A percentile compares a stretch with the other conserved stretches of the same genome.
Evolutionary conservation across 2,888 invertebrate genomes (phyloP).

Genomic region (Rotaria macrura): DNA sequence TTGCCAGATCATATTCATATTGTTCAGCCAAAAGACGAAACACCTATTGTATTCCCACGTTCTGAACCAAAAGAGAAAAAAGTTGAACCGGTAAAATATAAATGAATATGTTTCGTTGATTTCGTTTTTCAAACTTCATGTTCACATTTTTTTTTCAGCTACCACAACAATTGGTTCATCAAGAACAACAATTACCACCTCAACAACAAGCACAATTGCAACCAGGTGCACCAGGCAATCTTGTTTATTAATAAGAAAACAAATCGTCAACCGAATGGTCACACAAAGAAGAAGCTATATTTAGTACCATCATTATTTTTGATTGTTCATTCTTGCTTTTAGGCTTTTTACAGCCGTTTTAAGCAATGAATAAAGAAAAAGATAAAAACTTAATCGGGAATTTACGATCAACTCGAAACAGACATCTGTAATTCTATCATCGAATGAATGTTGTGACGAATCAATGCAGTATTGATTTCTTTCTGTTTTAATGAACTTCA

Average conservation of each 20-base stretch:
- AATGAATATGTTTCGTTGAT: not conserved
- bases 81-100: not conserved
- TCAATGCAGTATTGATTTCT: no score
- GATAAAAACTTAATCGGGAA: not conserved
- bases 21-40: constrained; percentile 69
- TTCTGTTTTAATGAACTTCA: no score
- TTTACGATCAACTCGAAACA: not conserved
- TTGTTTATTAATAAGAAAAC: not conserved
- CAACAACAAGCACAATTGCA: not conserved
- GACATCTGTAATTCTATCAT: no score
- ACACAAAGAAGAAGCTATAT: not conserved
- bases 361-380: not conserved
- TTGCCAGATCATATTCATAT: constrained; percentile 93
- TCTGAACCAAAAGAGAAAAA: constrained; percentile 7
- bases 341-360: not conserved
- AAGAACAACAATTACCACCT: not conserved
- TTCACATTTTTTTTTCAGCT: not conserved
- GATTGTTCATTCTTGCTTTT: not conserved
- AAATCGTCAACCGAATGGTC: not conserved
- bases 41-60: not conserved
- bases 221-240: not conserved
- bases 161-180: not conserved
- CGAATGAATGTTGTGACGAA: no score
- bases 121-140: not conserved
- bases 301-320: not conserved